phyloP scores from a whole-genome alignment of 2,888 invertebrate genomes.

The Rapana venosa region DNA sequence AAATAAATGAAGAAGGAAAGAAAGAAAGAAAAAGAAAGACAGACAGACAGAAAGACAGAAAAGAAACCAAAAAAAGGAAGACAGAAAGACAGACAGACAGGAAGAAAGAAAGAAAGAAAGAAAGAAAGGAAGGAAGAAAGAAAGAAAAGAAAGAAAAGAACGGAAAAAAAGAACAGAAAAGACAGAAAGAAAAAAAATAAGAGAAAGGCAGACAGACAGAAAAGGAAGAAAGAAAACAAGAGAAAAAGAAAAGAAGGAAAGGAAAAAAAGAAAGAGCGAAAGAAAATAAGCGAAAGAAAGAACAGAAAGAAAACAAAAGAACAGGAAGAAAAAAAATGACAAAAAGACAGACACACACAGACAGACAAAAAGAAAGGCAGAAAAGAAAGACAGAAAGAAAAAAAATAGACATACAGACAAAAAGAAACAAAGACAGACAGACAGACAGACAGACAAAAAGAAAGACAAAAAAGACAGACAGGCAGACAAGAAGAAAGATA shows the following conservation, averaged over 20 bases:
- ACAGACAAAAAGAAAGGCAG: neutral
- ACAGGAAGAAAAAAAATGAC: neutral
- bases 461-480: neutral
- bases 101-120: neutral
- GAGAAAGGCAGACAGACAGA: neutral
- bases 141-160: neutral
- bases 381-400: neutral
- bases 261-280: neutral
- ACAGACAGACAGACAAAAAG: too few species aligned
- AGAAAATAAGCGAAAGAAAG: neutral
- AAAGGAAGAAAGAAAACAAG: neutral
- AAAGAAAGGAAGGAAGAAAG: neutral
- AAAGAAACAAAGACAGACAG: neutral
- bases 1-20: neutral
- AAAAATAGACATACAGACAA: neutral
- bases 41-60: neutral
- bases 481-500: neutral
- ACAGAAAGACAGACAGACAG: neutral
- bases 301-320: neutral
- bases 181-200: neutral
- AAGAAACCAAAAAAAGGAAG: neutral
- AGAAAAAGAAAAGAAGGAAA: neutral
- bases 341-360: too few species aligned
- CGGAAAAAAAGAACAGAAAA: too few species aligned
- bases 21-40: neutral